These are phyloP conservation scores for Griposia aprilina DNA, from an alignment of 2,888 invertebrate species.

Conservation along the genomic window DNA sequence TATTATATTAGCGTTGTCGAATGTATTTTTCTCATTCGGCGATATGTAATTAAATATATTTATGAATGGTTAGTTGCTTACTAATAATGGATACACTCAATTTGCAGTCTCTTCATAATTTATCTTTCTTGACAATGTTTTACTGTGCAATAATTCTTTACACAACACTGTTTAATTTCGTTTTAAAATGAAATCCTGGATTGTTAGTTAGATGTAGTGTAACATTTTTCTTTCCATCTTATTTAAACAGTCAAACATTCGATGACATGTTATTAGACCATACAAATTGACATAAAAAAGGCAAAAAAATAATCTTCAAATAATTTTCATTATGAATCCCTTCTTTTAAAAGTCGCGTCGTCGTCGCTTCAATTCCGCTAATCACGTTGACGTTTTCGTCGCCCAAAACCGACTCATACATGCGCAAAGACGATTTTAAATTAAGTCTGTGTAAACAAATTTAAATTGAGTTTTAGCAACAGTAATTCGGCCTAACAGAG, in stretches of 20 bases:
- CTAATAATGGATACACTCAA: not conserved
- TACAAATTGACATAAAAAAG: not conserved
- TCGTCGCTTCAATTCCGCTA: conserved; percentile 6
- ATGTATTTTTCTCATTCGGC: not conserved
- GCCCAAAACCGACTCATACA: conserved; percentile 39
- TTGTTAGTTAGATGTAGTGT: not conserved
- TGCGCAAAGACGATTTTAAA: conserved; percentile 70
- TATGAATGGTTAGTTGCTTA: too few relatives aligned
- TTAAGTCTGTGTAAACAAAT: conserved; percentile 82
- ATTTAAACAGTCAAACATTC: not conserved
- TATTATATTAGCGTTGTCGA: not conserved
- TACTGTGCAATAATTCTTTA: not conserved
- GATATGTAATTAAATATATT: not conserved
- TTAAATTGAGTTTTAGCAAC: conserved; percentile 86
- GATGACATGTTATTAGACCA: not conserved
- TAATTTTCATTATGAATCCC: conserved; percentile 8
- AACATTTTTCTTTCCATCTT: not conserved
- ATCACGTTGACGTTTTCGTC: conserved; percentile 44
- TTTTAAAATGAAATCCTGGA: not conserved
- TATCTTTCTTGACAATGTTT: not conserved
- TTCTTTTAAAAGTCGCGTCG: not conserved
- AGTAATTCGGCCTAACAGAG: conserved; percentile 79
- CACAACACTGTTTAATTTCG: not conserved
- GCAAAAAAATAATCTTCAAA: not conserved
- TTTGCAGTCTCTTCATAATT: not conserved